Conservation (phyloP, 2,888 invertebrate species). For the Silvanus unidentatus region DNA sequence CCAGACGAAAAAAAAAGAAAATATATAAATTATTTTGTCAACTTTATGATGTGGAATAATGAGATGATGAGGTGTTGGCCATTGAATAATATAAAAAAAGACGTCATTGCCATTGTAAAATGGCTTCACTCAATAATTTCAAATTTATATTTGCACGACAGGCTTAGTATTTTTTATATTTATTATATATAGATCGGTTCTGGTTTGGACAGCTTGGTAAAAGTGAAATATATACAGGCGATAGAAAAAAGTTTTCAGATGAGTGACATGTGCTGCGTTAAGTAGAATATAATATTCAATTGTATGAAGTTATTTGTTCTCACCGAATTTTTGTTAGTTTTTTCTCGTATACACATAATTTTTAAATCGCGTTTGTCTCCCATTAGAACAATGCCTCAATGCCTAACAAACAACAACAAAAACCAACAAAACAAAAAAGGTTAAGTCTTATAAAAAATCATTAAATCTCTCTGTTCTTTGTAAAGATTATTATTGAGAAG, state of each 20-base stretch:
- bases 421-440: background rate
- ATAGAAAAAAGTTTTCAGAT: constrained; percentile 12
- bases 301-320: constrained; percentile 15
- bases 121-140: constrained; percentile 11
- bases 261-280: constrained; percentile 14
- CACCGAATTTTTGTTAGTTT: constrained; percentile 4
- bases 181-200: constrained; percentile 7
- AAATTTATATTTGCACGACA: constrained; percentile 19
- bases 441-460: background rate
- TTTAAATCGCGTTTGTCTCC: background rate
- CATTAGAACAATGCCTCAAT: too few relatives aligned
- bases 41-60: too few relatives aligned
- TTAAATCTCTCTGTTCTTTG: background rate
- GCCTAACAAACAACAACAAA: constrained; percentile 6
- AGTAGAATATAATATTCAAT: constrained; percentile 14
- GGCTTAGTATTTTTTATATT: constrained; percentile 11
- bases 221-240: constrained; percentile 19
- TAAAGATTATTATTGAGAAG: too few relatives aligned
- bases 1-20: background rate
- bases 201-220: constrained; percentile 15
- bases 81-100: background rate
- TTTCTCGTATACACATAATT: background rate
- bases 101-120: constrained; percentile 3
- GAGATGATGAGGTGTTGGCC: too few relatives aligned
- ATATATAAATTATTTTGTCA: background rate